phyloP scores from a whole-genome alignment of 2,888 invertebrate genomes.

The Homarus gammarus region DNA sequence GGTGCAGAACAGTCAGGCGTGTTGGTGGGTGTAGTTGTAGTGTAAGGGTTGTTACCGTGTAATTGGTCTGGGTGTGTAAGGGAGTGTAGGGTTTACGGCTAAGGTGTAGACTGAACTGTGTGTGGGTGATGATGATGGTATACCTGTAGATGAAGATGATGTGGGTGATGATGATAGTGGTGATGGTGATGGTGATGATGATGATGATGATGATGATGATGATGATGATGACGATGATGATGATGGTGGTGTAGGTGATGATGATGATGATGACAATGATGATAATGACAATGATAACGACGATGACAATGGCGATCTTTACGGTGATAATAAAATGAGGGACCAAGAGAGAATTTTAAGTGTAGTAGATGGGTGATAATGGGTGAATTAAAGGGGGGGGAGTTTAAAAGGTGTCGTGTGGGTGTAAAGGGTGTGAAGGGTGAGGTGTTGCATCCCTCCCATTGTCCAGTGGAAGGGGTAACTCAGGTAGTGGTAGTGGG shows the following conservation, averaged over 20 bases:
- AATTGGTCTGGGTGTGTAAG: background rate
- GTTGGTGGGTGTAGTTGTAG: too few species aligned
- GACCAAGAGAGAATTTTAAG: too few species aligned
- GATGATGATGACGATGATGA: background rate
- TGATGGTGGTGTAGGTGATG: background rate
- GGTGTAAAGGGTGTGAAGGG: too few species aligned
- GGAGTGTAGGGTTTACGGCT: background rate
- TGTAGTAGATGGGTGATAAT: too few species aligned
- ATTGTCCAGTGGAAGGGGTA: too few species aligned
- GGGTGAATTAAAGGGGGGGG: too few species aligned
- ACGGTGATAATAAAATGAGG: too few species aligned
- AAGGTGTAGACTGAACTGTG: background rate
- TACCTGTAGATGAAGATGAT: background rate
- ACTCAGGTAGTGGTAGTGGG: too few species aligned
- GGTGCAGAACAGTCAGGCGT: too few species aligned
- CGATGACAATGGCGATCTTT: too few species aligned
- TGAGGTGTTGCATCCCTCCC: too few species aligned
- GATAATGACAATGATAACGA: background rate
- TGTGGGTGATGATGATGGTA: background rate
- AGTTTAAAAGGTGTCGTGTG: too few species aligned
- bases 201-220: background rate
- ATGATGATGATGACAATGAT: background rate
- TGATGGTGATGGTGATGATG: background rate
- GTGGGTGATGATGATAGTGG: background rate
- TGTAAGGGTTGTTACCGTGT: background rate